Evolutionary conservation across 2,113 vertebrate genomes (phyloP).

Genomic region (Hystrix cristata): DNA sequence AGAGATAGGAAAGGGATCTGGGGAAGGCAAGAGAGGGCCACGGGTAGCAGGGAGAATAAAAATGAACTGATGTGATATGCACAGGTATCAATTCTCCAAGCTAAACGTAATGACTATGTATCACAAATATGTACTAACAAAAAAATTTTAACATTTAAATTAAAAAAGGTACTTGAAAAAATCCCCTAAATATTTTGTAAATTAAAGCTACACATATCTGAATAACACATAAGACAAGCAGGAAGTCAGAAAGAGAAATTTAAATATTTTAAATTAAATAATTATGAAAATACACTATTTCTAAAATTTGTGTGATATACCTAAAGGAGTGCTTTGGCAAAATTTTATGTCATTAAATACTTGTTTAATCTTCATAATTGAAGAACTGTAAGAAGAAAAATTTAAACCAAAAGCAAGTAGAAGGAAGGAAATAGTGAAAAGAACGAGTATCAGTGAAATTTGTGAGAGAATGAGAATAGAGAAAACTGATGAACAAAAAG

Average conservation of each 20-base stretch:
- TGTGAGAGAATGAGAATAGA: background rate
- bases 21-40: background rate
- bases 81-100: background rate
- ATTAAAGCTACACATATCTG: constrained; percentile 25
- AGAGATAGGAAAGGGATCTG: background rate
- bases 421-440: constrained; percentile 24
- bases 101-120: background rate
- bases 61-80: background rate
- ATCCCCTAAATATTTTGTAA: constrained; percentile 2
- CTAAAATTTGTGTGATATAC: background rate
- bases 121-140: background rate
- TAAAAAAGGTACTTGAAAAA: background rate
- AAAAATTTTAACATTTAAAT: background rate
- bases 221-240: background rate
- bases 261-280: constrained; percentile 7
- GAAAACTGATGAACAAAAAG: background rate
- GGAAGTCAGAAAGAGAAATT: background rate
- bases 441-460: background rate
- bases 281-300: background rate
- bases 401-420: background rate
- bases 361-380: constrained; percentile 5
- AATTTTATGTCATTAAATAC: background rate
- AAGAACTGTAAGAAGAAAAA: background rate
- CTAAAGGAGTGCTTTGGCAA: background rate
- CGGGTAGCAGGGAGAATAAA: background rate